Evolutionary conservation across 2,113 vertebrate species (phyloP).

Genomic region (Tragelaphus strepsiceros): DNA sequence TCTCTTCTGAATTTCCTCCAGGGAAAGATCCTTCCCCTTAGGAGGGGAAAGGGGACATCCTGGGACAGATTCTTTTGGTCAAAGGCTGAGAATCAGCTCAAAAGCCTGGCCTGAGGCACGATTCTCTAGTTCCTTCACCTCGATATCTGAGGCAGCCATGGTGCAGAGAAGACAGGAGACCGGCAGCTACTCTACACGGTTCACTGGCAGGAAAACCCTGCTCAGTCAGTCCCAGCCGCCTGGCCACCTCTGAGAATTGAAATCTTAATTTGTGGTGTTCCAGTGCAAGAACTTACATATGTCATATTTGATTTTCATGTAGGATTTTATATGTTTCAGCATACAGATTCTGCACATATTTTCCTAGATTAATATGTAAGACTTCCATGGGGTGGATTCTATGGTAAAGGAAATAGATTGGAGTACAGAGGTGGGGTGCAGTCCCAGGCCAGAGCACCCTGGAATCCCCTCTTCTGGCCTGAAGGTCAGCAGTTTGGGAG

Average conservation of each 20-base stretch:
- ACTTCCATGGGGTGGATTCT: neutral
- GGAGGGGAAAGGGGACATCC: neutral
- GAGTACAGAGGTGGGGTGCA: neutral
- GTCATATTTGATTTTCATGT: neutral
- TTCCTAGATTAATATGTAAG: neutral
- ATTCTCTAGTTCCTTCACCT: neutral
- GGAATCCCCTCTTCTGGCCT: neutral
- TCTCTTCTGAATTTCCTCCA: neutral
- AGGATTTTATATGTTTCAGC: neutral
- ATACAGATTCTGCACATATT: neutral
- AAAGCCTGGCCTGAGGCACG: neutral
- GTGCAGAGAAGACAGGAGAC: neutral
- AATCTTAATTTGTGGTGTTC: neutral
- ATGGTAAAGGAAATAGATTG: neutral
- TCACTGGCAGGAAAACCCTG: neutral
- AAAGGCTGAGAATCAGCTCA: neutral
- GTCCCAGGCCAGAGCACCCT: neutral
- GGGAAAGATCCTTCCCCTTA: neutral
- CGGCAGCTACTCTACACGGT: neutral
- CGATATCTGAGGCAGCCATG: neutral
- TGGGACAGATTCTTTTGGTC: neutral
- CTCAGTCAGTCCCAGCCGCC: neutral
- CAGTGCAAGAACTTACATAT: neutral
- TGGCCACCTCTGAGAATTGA: neutral
- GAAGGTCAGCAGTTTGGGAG: neutral